A percentile compares a stretch with the other conserved stretches of the same genome.
Evolutionary conservation across 2,888 invertebrate species (phyloP).

Genomic region (Cremastinae sp.): DNA sequence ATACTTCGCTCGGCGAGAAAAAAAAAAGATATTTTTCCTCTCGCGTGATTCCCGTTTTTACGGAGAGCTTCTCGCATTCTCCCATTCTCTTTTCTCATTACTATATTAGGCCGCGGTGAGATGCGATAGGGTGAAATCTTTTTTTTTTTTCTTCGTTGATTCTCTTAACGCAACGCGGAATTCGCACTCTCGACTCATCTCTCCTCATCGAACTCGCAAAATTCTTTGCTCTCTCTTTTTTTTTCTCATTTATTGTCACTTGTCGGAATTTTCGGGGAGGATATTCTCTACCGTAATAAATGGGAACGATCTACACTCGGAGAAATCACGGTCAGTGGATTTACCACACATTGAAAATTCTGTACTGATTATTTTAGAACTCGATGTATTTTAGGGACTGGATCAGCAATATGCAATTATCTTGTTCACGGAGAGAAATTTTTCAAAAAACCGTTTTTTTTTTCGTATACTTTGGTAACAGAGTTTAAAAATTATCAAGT

Average conservation of each 20-base stretch:
- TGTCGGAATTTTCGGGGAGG: constrained; percentile 49
- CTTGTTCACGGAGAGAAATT: too few relatives aligned
- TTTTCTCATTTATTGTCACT: constrained; percentile 64
- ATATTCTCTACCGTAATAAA: constrained; percentile 34
- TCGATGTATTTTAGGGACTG: too few relatives aligned
- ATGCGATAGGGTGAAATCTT: constrained; percentile 6
- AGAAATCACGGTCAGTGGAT: too few relatives aligned
- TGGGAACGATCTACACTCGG: constrained; percentile 8
- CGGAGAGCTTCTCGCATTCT: constrained; percentile 47
- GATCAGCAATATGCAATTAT: too few relatives aligned
- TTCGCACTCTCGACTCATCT: constrained; percentile 8
- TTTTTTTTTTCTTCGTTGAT: constrained; percentile 5
- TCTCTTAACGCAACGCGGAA: constrained; percentile 12
- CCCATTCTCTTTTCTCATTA: not conserved
- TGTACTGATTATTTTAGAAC: constrained; percentile 1
- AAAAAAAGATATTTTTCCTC: not conserved
- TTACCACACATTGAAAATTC: constrained; percentile 19
- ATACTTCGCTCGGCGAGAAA: not conserved
- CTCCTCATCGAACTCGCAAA: constrained; percentile 35
- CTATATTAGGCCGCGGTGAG: constrained; percentile 54
- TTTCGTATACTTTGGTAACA: too few relatives aligned
- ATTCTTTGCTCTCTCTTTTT: too few relatives aligned
- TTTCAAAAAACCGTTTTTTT: too few relatives aligned
- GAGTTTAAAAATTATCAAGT: too few relatives aligned
- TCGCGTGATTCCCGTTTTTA: constrained; percentile 41